Evolutionary conservation across 2,888 invertebrate species (phyloP).

Genomic region (Diplolepis rosae): DNA sequence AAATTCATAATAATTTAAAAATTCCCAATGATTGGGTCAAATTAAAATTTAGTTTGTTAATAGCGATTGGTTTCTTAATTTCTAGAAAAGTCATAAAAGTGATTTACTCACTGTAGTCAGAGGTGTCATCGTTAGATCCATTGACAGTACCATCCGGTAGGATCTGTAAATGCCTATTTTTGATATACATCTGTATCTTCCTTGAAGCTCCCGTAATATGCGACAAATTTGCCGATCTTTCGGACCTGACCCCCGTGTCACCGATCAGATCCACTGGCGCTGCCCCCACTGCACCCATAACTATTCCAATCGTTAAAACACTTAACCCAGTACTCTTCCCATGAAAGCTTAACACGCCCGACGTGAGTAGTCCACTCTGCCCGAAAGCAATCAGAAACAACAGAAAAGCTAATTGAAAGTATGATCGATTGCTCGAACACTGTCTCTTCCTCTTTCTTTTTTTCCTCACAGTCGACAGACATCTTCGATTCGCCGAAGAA

Average conservation of each 20-base stretch:
- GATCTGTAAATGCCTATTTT: constrained; percentile 87
- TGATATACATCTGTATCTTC: constrained; percentile 89
- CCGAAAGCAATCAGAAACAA: constrained; percentile 63
- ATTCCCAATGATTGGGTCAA: too few relatives aligned
- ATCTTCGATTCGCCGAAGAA: background rate
- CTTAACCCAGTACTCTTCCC: constrained; percentile 43
- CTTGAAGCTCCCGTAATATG: constrained; percentile 86
- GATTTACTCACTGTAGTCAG: constrained; percentile 87
- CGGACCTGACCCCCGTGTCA: constrained; percentile 75
- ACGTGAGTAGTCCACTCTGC: constrained; percentile 54
- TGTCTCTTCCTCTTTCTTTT: constrained; percentile 35
- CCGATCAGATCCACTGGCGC: constrained; percentile 58
- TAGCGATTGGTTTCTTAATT: too few relatives aligned
- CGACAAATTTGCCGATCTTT: constrained; percentile 87
- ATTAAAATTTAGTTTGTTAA: too few relatives aligned
- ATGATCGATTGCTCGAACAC: constrained; percentile 50
- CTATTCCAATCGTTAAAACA: constrained; percentile 61
- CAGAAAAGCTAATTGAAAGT: constrained; percentile 59
- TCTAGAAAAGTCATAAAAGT: background rate
- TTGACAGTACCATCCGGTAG: constrained; percentile 90
- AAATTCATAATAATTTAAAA: too few relatives aligned
- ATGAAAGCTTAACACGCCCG: constrained; percentile 46
- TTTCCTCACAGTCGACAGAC: constrained; percentile 8
- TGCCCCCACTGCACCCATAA: constrained; percentile 58
- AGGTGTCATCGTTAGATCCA: constrained; percentile 86